Evolutionary conservation across 2,888 invertebrate species (phyloP), one percentile per base, ranked within the genome.

Genomic region (Altica lythri): DNA sequence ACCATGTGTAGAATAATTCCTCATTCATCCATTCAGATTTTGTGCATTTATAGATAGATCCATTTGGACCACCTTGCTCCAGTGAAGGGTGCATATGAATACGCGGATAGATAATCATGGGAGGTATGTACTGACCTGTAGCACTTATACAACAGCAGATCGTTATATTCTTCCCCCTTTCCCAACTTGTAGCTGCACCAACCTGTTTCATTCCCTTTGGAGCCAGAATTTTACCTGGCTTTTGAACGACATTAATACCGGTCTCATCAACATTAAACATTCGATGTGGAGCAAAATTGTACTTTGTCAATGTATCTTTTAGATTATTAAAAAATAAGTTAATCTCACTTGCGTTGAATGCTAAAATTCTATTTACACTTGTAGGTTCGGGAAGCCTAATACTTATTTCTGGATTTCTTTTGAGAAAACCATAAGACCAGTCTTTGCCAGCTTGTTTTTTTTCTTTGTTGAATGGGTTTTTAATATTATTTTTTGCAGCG

Each of bases 91-190:
- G 37, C 51, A 55, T 51, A 18, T 51, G 19, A 2, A 16, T 9
- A 4, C 29, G n/a, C 2, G 27, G 13, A 32, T 19, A 34, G 27
- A 63, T 63, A 19, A 63, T 61, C 47, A 62, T 25, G 25, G 50
- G 56, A 4, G 54, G 56, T 4, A 63, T 25, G 27, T 57, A 62
- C 2, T 14, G 14, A 6, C 62, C 62, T 4, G 57, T 44, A 19
- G 63, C 56, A 43, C 47, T 61, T 1, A 64, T 19, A 16, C 16
- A 29, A 44, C 59, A 53, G 12, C 53, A 14, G 5, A 63, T 38
- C 5, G 63, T 62, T 34, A 50, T 53, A 9, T 45, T 57, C 44
- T 54, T 18, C 13, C 57, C 59, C 13, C 53, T 55, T 52, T 59
- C 55, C n/a, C 49, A 52, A 53, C 54, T 59, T 17, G 55, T 55